These are phyloP conservation scores for Halesus radiatus DNA, from an alignment of 1,140 invertebrate genomes.

Conservation along the genomic window DNA sequence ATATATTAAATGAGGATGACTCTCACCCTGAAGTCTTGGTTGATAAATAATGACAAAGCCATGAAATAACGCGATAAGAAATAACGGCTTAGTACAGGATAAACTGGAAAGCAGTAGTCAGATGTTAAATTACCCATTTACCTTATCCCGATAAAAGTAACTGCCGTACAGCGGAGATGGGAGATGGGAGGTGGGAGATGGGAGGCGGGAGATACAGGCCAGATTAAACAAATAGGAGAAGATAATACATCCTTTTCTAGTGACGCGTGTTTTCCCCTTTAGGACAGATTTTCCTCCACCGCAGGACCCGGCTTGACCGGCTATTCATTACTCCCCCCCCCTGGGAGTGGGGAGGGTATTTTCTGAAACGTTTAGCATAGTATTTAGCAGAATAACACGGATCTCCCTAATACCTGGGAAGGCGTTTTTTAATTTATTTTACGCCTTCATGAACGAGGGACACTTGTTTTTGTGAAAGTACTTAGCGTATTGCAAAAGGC, in stretches of 20 bases:
- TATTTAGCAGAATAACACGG: constrained; percentile 38
- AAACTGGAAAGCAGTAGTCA: not conserved
- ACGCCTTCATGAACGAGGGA: not conserved
- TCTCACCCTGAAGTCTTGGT: not conserved
- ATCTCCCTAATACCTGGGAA: constrained; percentile 15
- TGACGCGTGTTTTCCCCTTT: constrained; percentile 14
- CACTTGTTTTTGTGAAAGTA: too few species aligned
- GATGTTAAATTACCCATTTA: constrained; percentile 4
- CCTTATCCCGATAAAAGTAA: not conserved
- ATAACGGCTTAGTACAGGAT: not conserved
- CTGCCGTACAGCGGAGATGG: not conserved
- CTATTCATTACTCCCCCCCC: constrained; percentile 28
- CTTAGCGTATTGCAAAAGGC: too few species aligned
- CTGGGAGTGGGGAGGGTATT: not conserved
- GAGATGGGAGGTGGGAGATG: not conserved
- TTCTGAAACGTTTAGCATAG: constrained; percentile 36
- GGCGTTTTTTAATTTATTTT: constrained; percentile 13
- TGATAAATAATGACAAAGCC: constrained; percentile 16
- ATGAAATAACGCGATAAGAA: constrained; percentile 17
- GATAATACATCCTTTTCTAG: constrained; percentile 10
- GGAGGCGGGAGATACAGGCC: constrained; percentile 1
- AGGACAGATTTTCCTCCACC: constrained; percentile 26
- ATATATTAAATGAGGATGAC: too few species aligned
- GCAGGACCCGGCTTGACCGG: constrained; percentile 24
- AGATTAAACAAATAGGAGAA: constrained; percentile 3